These are phyloP conservation scores for Mycteria americana DNA, from an alignment of 2,797 vertebrate genomes.

Conservation along the genomic window DNA sequence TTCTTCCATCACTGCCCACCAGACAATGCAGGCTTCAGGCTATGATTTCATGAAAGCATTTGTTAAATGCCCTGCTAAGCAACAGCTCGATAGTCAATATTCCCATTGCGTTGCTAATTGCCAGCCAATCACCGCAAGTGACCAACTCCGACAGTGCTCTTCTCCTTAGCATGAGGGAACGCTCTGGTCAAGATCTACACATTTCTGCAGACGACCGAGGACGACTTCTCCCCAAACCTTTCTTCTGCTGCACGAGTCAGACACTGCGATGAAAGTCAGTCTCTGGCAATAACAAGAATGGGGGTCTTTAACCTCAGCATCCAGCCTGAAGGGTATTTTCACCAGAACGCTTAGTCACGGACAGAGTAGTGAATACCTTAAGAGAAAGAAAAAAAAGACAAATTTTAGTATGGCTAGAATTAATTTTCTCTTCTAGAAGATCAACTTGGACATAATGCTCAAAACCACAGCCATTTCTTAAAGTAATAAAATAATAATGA, in stretches of 20 bases:
- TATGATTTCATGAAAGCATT: constrained; percentile 78
- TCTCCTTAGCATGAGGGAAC: not conserved
- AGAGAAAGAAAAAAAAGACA: not conserved
- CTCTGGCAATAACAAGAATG: constrained; percentile 70
- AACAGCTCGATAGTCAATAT: not conserved
- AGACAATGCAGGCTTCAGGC: constrained; percentile 73
- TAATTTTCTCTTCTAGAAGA: not conserved
- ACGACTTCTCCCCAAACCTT: not conserved
- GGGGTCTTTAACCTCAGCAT: constrained; percentile 85
- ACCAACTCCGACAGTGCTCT: not conserved
- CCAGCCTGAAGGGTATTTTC: constrained; percentile 68
- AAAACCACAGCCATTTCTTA: not conserved
- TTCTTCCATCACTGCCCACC: constrained; percentile 77
- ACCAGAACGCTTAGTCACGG: constrained; percentile 79
- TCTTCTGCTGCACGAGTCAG: not conserved
- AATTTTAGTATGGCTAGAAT: not conserved
- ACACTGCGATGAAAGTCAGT: not conserved
- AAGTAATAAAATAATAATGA: not conserved
- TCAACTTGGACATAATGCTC: not conserved
- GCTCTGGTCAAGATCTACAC: not conserved
- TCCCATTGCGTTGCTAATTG: constrained; percentile 65
- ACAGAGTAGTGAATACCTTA: constrained; percentile 80
- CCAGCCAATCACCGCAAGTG: constrained; percentile 25
- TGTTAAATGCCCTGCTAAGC: constrained; percentile 55
- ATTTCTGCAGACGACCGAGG: not conserved